Conservation (phyloP, 2,888 invertebrate species). For the Marasmarcha lunaedactyla region DNA sequence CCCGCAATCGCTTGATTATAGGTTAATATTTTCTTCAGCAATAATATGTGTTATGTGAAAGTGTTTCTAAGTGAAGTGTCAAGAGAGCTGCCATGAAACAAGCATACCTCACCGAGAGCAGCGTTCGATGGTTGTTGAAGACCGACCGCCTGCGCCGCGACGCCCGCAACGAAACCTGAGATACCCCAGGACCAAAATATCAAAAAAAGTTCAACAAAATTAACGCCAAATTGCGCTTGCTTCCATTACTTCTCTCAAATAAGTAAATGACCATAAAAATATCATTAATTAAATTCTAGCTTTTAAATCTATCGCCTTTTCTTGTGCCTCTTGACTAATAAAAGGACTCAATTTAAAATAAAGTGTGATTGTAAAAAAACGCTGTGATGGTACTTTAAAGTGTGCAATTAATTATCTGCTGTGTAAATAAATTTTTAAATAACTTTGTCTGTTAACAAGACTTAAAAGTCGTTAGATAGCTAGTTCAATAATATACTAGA, state of each 20-base stretch:
- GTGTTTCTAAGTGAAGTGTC: slow-evolving; percentile 56
- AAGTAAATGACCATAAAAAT: slow-evolving; percentile 38
- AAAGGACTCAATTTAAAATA: slow-evolving; percentile 38
- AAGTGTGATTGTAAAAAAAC: slow-evolving; percentile 41
- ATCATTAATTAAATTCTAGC: slow-evolving; percentile 19
- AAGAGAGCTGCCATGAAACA: slow-evolving; percentile 66
- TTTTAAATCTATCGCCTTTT: slow-evolving; percentile 49
- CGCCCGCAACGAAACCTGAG: slow-evolving; percentile 63
- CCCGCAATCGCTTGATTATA: slow-evolving; percentile 6
- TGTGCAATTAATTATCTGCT: slow-evolving; percentile 39
- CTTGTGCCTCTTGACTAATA: slow-evolving; percentile 63
- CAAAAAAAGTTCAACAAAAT: slow-evolving; percentile 18
- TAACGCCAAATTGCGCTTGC: slow-evolving; percentile 66
- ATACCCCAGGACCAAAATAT: slow-evolving; percentile 24
- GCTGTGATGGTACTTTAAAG: slow-evolving; percentile 50
- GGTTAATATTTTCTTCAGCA: slow-evolving; percentile 15
- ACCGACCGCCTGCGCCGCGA: slow-evolving; percentile 62
- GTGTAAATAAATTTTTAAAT: slow-evolving; percentile 33
- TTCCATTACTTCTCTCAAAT: slow-evolving; percentile 60
- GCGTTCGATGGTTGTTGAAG: slow-evolving; percentile 62
- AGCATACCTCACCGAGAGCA: slow-evolving; percentile 42
- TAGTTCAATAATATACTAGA: too few relatives aligned
- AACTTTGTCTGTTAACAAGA: slow-evolving; percentile 15
- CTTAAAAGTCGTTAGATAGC: too few relatives aligned
- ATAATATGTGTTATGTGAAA: slow-evolving; percentile 42